Conservation (phyloP, 92 coral and sea anemone species). For the Umimayanthus kanabou region DNA sequence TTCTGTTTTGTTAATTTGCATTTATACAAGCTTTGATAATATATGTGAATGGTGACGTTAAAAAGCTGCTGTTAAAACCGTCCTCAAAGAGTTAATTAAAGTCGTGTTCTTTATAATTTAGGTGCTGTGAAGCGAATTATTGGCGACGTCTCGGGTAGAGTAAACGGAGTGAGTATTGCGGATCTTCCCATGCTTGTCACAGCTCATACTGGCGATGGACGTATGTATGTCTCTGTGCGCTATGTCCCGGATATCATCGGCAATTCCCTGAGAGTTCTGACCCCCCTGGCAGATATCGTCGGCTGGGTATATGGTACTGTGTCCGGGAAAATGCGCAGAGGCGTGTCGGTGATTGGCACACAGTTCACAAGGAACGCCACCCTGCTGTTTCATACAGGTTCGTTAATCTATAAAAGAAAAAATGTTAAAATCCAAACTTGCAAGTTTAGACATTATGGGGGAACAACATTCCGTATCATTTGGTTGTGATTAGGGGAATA, state of each 20-base stretch:
- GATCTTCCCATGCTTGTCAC: constrained; percentile 57
- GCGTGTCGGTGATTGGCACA: constrained; percentile 70
- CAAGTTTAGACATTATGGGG: too few relatives aligned
- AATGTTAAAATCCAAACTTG: background rate
- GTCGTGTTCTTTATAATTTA: constrained; percentile 20
- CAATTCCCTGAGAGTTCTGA: constrained; percentile 57
- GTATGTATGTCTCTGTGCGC: constrained; percentile 69
- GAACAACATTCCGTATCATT: too few relatives aligned
- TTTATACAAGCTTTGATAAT: too few relatives aligned
- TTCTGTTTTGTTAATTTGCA: too few relatives aligned
- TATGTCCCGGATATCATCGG: constrained; percentile 68
- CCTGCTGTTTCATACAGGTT: constrained; percentile 82
- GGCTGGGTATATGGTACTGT: constrained; percentile 79
- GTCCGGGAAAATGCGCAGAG: constrained; percentile 54
- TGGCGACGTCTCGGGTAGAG: constrained; percentile 70
- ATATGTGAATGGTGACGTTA: too few relatives aligned
- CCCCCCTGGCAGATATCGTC: constrained; percentile 67
- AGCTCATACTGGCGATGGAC: constrained; percentile 73
- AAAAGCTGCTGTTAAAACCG: background rate
- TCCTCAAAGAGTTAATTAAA: background rate
- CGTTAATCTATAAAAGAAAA: background rate
- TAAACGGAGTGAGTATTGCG: constrained; percentile 54
- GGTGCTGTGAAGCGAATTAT: constrained; percentile 71
- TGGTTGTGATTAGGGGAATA: too few relatives aligned
- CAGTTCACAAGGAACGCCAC: constrained; percentile 72